phyloP scores from a whole-genome alignment of 2,113 vertebrate genomes.

The Oncorhynchus keta region DNA sequence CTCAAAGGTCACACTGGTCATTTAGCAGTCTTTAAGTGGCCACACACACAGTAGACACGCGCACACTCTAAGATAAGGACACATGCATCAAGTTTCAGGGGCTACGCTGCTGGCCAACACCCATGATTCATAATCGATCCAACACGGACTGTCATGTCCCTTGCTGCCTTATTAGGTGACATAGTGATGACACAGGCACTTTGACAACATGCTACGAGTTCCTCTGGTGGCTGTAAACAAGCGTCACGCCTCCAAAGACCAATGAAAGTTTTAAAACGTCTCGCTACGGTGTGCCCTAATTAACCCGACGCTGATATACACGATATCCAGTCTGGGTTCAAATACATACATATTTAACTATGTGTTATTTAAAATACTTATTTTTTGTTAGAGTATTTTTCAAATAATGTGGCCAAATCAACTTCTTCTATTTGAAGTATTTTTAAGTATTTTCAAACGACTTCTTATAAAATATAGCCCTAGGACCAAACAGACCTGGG shows the following conservation, averaged over 20 bases:
- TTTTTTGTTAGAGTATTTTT: no score
- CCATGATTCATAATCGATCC: constrained; percentile 9
- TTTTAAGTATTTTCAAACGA: no score
- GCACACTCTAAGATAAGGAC: constrained; percentile 13
- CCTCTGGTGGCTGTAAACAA: constrained; percentile 36
- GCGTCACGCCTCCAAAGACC: neutral
- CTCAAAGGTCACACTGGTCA: constrained; percentile 49
- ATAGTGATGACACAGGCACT: constrained; percentile 23
- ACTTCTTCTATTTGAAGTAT: no score
- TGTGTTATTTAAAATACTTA: no score
- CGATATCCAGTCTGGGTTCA: no score
- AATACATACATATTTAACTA: no score
- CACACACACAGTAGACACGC: neutral
- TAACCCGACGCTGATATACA: no score
- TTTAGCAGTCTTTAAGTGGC: constrained; percentile 48
- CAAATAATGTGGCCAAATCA: no score
- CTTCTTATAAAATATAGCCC: no score
- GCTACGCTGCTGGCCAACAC: constrained; percentile 32
- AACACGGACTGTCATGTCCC: constrained; percentile 29
- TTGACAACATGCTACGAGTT: constrained; percentile 23
- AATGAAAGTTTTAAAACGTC: neutral
- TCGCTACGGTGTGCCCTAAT: no score
- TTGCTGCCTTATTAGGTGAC: constrained; percentile 14
- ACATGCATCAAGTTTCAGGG: constrained; percentile 47
- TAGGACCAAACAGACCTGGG: no score